phyloP scores from a whole-genome alignment of 1,140 invertebrate species.

The Temnothorax curvispinosus region DNA sequence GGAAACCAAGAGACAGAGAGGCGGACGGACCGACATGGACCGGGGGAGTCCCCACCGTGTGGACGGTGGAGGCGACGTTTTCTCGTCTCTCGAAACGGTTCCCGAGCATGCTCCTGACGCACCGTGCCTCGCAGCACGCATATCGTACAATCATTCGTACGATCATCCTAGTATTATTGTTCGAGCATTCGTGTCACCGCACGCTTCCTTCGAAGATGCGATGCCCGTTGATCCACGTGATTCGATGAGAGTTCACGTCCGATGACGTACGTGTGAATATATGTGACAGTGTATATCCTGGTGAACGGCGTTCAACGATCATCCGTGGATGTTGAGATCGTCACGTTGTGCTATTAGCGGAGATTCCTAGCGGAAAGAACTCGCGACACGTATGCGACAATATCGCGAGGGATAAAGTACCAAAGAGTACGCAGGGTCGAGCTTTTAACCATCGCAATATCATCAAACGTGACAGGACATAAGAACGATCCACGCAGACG shows the following conservation, averaged over 20 bases:
- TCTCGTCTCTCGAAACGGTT: slow-evolving; percentile 76
- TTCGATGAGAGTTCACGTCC: neutral
- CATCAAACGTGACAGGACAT: neutral
- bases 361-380: neutral
- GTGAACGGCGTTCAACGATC: neutral
- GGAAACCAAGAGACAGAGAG: slow-evolving; percentile 82
- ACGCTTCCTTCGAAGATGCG: neutral
- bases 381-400: slow-evolving; percentile 20
- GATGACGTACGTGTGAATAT: neutral
- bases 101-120: slow-evolving; percentile 63
- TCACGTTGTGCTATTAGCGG: neutral
- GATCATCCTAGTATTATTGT: slow-evolving; percentile 30
- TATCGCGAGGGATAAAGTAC: slow-evolving; percentile 5
- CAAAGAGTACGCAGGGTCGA: neutral
- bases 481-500: neutral
- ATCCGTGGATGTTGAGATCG: neutral
- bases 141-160: slow-evolving; percentile 53
- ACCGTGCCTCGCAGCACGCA: slow-evolving; percentile 62
- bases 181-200: neutral
- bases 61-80: slow-evolving; percentile 75
- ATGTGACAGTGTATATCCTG: slow-evolving; percentile 1
- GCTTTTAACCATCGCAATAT: neutral
- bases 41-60: slow-evolving; percentile 75
- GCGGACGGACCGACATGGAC: slow-evolving; percentile 72
- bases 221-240: neutral